A percentile compares a stretch with the other conserved stretches of the same genome.
These are phyloP conservation scores for Perca fluviatilis DNA, from an alignment of 2,113 vertebrate genomes.

Conservation along the genomic window DNA sequence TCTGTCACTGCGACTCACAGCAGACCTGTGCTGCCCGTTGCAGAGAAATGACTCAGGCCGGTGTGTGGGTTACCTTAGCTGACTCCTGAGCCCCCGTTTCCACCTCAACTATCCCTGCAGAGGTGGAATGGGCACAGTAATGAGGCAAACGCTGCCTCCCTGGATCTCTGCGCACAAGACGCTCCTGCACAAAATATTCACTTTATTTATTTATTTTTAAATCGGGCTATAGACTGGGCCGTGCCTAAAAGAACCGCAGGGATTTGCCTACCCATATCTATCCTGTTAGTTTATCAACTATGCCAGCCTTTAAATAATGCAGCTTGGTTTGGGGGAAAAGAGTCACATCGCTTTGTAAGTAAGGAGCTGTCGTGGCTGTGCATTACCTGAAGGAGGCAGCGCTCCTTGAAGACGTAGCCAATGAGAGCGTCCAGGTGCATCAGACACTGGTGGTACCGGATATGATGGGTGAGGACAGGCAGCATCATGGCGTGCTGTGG, in stretches of 20 bases:
- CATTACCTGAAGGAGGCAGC: constrained; percentile 96
- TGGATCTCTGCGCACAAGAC: constrained; percentile 39
- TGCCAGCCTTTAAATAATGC: constrained; percentile 60
- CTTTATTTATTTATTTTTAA: constrained; percentile 15
- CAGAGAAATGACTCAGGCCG: constrained; percentile 61
- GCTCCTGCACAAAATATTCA: constrained; percentile 53
- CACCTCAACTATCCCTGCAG: constrained; percentile 60
- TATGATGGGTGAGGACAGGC: constrained; percentile 98
- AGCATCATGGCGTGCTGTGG: constrained; percentile 98
- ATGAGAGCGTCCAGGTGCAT: constrained; percentile 98
- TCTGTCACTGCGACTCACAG: constrained; percentile 72
- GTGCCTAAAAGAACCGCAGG: constrained; percentile 26
- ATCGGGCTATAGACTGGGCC: not conserved
- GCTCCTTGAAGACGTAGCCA: constrained; percentile 95
- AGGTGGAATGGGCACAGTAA: constrained; percentile 67
- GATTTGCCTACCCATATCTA: constrained; percentile 31
- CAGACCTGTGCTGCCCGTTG: constrained; percentile 34
- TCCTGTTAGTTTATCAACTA: constrained; percentile 58
- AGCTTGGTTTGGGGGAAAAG: constrained; percentile 7
- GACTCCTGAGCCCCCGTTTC: constrained; percentile 57
- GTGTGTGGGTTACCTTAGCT: constrained; percentile 60
- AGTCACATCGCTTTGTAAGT: constrained; percentile 7
- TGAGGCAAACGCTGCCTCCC: constrained; percentile 61
- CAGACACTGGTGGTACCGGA: constrained; percentile 98
- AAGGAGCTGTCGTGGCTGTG: constrained; percentile 5